phyloP scores from a whole-genome alignment of 1,140 invertebrate genomes.

The Pseudomyrmex cubaensis region DNA sequence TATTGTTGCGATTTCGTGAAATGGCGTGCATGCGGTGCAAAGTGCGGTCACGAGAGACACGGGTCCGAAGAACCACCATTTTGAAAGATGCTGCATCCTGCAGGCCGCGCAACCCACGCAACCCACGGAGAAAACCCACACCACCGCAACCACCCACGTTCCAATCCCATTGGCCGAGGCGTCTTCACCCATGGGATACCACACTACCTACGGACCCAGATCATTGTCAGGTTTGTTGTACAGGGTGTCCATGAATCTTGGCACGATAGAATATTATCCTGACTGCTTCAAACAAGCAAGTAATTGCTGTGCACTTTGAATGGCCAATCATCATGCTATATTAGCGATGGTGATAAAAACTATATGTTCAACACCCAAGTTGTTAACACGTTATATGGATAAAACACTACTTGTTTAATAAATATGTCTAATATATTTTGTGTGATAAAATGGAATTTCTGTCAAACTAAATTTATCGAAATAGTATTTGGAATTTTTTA shows the following conservation, averaged over 20 bases:
- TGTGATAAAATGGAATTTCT: too few relatives aligned
- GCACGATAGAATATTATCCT: conserved; percentile 24
- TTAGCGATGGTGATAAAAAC: conserved; percentile 8
- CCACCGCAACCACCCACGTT: conserved; percentile 79
- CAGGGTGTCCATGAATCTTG: conserved; percentile 25
- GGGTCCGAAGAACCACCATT: conserved; percentile 75
- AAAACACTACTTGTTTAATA: background rate
- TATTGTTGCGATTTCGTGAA: conserved; percentile 62
- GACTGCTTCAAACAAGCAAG: background rate
- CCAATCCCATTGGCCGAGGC: conserved; percentile 76
- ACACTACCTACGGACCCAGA: conserved; percentile 74
- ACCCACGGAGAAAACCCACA: conserved; percentile 73
- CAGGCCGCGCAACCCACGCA: conserved; percentile 75
- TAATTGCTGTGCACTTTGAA: background rate
- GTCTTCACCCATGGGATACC: conserved; percentile 65
- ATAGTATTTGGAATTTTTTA: background rate
- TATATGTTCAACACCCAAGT: background rate
- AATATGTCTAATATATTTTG: too few relatives aligned
- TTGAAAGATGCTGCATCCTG: conserved; percentile 78
- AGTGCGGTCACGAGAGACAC: conserved; percentile 32
- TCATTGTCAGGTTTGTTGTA: conserved; percentile 63
- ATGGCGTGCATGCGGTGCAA: conserved; percentile 56
- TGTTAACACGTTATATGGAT: background rate
- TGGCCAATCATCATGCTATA: conserved; percentile 3
- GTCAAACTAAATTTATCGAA: background rate